Percentiles rank a stretch among this genome's conserved stretches.
These are phyloP conservation scores for Ploceus nigricollis DNA, from an alignment of 2,113 vertebrate species.

Conservation along the genomic window DNA sequence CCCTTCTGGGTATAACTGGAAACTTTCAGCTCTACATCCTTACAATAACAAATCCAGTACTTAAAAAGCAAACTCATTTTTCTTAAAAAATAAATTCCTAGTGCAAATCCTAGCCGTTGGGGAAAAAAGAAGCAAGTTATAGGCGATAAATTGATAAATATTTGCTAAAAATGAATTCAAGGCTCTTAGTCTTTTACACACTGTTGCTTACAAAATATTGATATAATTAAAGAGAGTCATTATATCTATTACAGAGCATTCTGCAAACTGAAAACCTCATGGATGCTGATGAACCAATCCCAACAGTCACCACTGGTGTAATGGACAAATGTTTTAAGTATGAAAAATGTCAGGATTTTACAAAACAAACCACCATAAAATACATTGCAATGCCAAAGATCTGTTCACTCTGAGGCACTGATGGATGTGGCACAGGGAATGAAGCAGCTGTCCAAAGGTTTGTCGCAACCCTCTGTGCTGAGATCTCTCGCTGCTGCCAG, in stretches of 20 bases:
- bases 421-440: background rate
- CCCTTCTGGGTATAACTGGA: background rate
- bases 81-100: background rate
- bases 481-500: background rate
- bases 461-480: background rate
- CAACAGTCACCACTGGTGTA: background rate
- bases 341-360: background rate
- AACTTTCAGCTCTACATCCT: background rate
- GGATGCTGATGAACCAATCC: background rate
- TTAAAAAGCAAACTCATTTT: background rate
- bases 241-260: background rate
- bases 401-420: fast-evolving
- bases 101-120: background rate
- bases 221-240: background rate
- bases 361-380: background rate
- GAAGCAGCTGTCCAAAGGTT: background rate
- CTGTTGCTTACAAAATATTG: background rate
- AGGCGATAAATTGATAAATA: background rate
- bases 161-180: background rate
- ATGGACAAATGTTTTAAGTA: background rate
- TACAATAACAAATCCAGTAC: background rate
- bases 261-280: background rate
- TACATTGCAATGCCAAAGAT: background rate
- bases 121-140: background rate
- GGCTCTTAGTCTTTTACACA: background rate